These are phyloP conservation scores for Lepisosteus osseus DNA, from an alignment of 2,113 vertebrate species.

Conservation along the genomic window DNA sequence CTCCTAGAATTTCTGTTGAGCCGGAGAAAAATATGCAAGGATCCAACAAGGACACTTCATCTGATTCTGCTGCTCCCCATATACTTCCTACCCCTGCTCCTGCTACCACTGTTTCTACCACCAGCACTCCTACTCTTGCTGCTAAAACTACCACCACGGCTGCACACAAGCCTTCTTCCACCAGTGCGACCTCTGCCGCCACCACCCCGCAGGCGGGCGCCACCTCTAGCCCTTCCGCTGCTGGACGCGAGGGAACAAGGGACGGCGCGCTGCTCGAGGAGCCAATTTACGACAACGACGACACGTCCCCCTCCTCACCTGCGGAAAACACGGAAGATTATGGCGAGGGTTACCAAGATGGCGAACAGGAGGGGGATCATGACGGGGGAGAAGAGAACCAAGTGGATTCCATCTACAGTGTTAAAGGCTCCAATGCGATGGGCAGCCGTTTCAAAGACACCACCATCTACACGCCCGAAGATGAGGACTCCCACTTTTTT, in stretches of 20 bases:
- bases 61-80: background rate
- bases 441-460: constrained; percentile 44
- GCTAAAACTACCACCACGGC: too few species aligned
- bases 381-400: constrained; percentile 43
- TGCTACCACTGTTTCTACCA: background rate
- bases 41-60: background rate
- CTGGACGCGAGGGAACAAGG: too few species aligned
- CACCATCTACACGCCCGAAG: constrained; percentile 61
- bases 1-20: too few species aligned
- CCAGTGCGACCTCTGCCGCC: background rate
- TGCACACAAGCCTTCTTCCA: background rate
- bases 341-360: constrained; percentile 28
- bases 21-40: too few species aligned
- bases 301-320: too few species aligned
- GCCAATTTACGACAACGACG: too few species aligned
- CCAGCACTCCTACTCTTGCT: background rate
- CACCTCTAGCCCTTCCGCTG: too few species aligned
- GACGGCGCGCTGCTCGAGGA: too few species aligned
- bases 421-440: constrained; percentile 12
- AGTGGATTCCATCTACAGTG: constrained; percentile 29
- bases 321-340: constrained; percentile 13
- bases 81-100: background rate
- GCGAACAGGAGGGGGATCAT: constrained; percentile 34
- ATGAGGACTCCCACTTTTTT: constrained; percentile 92
- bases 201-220: too few species aligned